Evolutionary conservation across 2,113 vertebrate genomes (phyloP).

Genomic region (Falcunculus frontatus): DNA sequence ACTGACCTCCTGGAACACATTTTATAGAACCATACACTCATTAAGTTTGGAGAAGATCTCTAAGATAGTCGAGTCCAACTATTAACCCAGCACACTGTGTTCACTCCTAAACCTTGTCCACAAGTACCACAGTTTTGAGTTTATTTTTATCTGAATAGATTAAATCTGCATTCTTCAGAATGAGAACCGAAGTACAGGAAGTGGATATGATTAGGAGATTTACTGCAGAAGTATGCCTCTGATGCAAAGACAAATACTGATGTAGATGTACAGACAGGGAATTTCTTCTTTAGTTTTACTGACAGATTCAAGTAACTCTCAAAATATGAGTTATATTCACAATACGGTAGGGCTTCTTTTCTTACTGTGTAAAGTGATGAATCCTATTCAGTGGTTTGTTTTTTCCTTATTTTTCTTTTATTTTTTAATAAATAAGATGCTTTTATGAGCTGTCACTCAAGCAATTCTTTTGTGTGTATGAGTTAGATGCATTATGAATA

Average conservation of each 20-base stretch:
- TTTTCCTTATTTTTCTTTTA: not conserved
- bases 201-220: not conserved
- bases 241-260: not conserved
- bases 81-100: not conserved
- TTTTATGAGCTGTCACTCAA: not conserved
- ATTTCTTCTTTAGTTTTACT: not conserved
- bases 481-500: not conserved
- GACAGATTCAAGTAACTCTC: not conserved
- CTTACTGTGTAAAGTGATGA: not conserved
- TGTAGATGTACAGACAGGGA: not conserved
- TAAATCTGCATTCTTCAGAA: not conserved
- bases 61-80: fast-evolving
- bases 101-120: not conserved
- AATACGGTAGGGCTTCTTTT: fast-evolving
- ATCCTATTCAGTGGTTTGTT: not conserved
- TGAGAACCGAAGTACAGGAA: not conserved
- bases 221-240: not conserved
- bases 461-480: not conserved
- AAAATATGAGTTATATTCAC: not conserved
- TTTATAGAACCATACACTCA: not conserved
- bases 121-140: not conserved
- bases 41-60: not conserved
- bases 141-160: not conserved
- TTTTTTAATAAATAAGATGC: not conserved
- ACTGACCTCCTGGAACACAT: not conserved